Evolutionary conservation across 1,140 invertebrate genomes (phyloP).

Genomic region (Anoplophora glabripennis): DNA sequence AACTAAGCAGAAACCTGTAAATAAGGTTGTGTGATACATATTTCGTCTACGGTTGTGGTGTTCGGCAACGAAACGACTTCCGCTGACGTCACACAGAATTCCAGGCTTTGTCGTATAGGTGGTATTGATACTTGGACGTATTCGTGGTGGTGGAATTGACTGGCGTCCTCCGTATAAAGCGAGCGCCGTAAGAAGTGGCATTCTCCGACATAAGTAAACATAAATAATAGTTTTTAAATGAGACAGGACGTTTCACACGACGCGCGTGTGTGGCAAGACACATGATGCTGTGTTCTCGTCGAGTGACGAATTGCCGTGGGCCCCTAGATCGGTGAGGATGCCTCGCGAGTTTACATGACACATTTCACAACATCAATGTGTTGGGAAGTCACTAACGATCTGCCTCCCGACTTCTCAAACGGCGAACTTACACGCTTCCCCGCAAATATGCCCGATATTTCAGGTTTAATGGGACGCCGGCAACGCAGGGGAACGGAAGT

Average conservation of each 20-base stretch:
- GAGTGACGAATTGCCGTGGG: conserved; percentile 48
- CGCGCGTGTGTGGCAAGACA: conserved; percentile 45
- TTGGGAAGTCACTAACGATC: conserved; percentile 46
- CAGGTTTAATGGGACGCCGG: conserved; percentile 2
- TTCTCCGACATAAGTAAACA: conserved; percentile 40
- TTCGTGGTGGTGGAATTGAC: background rate
- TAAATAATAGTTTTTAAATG: conserved; percentile 55
- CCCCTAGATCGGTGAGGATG: conserved; percentile 27
- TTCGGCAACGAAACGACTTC: no score
- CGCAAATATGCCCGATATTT: conserved; percentile 4
- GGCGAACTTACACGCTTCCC: conserved; percentile 11
- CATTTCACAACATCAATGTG: conserved; percentile 48
- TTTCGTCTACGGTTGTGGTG: no score
- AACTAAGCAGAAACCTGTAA: no score
- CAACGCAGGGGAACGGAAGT: no score
- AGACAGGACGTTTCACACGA: conserved; percentile 49
- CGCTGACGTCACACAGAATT: no score
- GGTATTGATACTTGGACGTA: background rate
- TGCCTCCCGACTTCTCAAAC: conserved; percentile 1
- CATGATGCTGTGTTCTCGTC: conserved; percentile 45
- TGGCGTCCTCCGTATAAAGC: background rate
- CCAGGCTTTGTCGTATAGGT: no score
- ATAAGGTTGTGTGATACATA: no score
- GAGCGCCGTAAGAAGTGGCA: conserved; percentile 13
- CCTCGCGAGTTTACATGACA: conserved; percentile 43